A percentile compares a stretch with the other conserved stretches of the same genome.
phyloP scores from a whole-genome alignment of 2,888 invertebrate genomes.

The Ypsolopha scabrella region DNA sequence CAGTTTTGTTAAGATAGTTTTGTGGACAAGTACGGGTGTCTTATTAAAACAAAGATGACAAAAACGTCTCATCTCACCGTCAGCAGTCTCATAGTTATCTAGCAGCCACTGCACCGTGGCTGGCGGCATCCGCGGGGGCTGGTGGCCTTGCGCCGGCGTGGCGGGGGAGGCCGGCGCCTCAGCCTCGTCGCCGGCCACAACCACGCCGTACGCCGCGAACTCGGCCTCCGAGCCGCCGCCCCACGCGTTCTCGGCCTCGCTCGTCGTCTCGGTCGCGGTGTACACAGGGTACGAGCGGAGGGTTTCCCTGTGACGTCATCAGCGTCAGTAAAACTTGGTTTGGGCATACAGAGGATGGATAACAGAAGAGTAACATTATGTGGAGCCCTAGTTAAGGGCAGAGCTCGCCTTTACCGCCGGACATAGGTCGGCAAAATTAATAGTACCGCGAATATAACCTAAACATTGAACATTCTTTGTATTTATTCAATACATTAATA shows the following conservation, averaged over 20 bases:
- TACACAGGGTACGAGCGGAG: slow-evolving; percentile 75
- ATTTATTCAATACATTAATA: no score
- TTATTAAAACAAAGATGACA: no score
- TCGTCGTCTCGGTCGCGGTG: slow-evolving; percentile 50
- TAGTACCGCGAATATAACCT: no score
- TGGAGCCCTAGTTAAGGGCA: no score
- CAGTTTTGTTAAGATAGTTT: no score
- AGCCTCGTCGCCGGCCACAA: slow-evolving; percentile 28
- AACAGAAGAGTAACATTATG: no score
- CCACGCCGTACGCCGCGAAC: slow-evolving; percentile 58
- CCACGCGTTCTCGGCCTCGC: slow-evolving; percentile 27
- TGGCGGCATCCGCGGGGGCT: slow-evolving; percentile 59
- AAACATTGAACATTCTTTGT: no score
- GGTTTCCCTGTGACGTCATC: slow-evolving; percentile 71
- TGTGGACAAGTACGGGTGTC: no score
- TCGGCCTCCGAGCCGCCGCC: slow-evolving; percentile 68
- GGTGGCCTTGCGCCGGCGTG: slow-evolving; percentile 19
- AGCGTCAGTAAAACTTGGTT: not conserved
- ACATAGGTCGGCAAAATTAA: no score
- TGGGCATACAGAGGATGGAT: no score
- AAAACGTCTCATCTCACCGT: slow-evolving; percentile 50
- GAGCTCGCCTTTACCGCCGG: no score
- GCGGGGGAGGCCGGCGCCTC: slow-evolving; percentile 48
- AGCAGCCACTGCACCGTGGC: slow-evolving; percentile 97
- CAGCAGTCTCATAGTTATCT: slow-evolving; percentile 98